Conservation (phyloP, 2,113 vertebrate genomes). For the Phrynocephalus versicolor region DNA sequence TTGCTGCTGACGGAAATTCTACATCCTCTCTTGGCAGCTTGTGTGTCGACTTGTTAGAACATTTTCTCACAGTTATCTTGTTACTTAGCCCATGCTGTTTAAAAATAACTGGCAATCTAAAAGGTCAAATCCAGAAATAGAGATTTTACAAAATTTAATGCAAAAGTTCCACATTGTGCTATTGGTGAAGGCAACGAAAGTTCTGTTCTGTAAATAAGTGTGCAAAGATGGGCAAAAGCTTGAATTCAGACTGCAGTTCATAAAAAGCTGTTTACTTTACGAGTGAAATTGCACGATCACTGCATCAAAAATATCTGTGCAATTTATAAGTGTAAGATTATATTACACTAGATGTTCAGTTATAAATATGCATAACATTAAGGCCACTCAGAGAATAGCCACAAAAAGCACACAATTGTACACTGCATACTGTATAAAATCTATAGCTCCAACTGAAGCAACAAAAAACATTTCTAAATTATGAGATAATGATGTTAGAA, state of each 20-base stretch:
- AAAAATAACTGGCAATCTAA: conserved; percentile 9
- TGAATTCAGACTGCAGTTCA: not conserved
- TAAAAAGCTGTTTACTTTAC: not conserved
- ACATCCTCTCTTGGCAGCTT: not conserved
- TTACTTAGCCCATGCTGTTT: not conserved
- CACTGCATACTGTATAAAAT: not conserved
- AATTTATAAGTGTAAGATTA: not conserved
- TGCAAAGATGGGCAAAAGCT: not conserved
- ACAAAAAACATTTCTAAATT: not conserved
- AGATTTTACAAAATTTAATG: not conserved
- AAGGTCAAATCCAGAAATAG: not conserved
- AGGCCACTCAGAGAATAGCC: not conserved
- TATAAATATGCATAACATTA: not conserved
- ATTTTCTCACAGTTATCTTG: not conserved
- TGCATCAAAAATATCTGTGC: not conserved
- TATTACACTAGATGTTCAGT: not conserved
- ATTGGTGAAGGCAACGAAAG: not conserved
- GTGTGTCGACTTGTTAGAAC: conserved; percentile 10
- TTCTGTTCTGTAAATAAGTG: not conserved
- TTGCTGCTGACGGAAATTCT: conserved; percentile 24
- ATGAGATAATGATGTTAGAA: not conserved
- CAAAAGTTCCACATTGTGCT: not conserved
- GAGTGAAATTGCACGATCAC: not conserved
- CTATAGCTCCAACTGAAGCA: not conserved
- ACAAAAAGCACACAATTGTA: not conserved